Evolutionary conservation across 2,888 invertebrate genomes (phyloP).

Genomic region (Homarus gammarus): DNA sequence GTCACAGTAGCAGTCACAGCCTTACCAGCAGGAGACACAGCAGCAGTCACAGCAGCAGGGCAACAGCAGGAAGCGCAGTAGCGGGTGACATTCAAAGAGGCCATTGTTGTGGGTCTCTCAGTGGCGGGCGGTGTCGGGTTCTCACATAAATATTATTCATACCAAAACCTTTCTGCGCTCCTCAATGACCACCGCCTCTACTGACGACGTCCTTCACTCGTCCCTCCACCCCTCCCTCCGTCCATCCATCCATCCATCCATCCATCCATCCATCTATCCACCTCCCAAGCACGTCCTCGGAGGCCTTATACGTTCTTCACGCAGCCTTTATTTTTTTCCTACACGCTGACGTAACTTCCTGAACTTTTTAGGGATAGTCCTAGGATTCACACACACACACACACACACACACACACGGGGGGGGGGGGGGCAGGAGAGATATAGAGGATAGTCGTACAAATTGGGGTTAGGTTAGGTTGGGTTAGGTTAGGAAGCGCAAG

Average conservation of each 20-base stretch:
- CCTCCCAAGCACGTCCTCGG: no score
- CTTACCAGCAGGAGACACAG: background rate
- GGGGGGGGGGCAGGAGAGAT: background rate
- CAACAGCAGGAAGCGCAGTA: constrained; percentile 5
- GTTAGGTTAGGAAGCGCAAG: background rate
- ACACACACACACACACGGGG: no score
- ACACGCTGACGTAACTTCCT: no score
- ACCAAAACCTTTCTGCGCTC: constrained; percentile 31
- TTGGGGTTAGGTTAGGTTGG: background rate
- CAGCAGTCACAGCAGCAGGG: background rate
- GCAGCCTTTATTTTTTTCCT: no score
- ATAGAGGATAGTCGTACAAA: background rate
- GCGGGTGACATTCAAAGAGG: constrained; percentile 45
- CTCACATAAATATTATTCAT: constrained; percentile 49
- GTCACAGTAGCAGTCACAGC: background rate
- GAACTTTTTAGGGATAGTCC: no score
- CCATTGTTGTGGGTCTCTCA: constrained; percentile 31
- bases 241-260: no score
- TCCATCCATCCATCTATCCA: no score
- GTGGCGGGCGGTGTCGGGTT: constrained; percentile 55
- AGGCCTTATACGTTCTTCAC: no score
- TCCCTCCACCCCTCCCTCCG: background rate
- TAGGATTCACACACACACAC: no score
- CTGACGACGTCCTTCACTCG: background rate
- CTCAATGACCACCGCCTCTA: background rate